Percentiles rank a stretch among this genome's conserved stretches.
Conservation (phyloP, 2,113 vertebrate genomes). For the Labeo catla region DNA sequence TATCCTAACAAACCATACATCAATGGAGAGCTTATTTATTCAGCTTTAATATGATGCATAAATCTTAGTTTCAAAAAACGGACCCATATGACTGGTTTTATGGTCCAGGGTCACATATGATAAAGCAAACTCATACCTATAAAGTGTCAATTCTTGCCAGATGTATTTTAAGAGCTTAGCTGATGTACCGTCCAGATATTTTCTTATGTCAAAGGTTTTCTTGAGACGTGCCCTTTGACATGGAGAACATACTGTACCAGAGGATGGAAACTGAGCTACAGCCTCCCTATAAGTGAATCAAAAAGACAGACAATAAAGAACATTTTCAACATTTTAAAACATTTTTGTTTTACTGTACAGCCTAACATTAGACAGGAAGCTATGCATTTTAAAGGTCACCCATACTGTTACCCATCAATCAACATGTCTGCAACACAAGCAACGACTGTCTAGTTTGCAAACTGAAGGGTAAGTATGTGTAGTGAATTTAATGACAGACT, state of each 20-base stretch:
- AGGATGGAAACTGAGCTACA: not conserved
- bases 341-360: not conserved
- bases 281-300: not conserved
- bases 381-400: conserved; percentile 4
- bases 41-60: too few species aligned
- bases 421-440: not conserved
- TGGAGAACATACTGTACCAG: not conserved
- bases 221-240: not conserved
- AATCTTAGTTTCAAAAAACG: too few species aligned
- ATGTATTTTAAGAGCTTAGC: not conserved
- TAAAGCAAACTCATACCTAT: not conserved
- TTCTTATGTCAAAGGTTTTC: not conserved
- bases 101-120: not conserved
- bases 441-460: not conserved
- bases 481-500: not conserved
- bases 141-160: not conserved
- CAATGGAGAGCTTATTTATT: too few species aligned
- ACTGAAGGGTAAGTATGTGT: conserved; percentile 7
- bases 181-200: not conserved
- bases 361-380: not conserved
- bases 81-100: too few species aligned
- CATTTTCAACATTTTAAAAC: not conserved
- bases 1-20: too few species aligned
- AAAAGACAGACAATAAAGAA: not conserved
- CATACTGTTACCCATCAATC: conserved; percentile 1